Percentiles rank a stretch among this genome's conserved stretches.
Conservation (phyloP, 1,140 invertebrate genomes). For the Pentalonia nigronervosa region DNA sequence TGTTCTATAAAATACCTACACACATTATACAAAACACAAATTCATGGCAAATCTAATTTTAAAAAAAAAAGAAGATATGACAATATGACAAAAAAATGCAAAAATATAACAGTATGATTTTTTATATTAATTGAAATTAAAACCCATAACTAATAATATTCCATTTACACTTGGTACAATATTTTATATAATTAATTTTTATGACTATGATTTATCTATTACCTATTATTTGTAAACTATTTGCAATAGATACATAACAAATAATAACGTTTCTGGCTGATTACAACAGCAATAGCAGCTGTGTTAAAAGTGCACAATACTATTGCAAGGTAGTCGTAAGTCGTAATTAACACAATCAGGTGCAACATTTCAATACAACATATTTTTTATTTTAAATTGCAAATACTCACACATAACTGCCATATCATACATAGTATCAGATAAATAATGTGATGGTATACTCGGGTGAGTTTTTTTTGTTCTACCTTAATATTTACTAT, state of each 20-base stretch:
- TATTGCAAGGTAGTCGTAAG: not conserved
- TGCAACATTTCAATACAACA: not conserved
- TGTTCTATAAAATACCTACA: too few species aligned
- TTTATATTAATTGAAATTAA: not conserved
- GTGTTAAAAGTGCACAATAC: not conserved
- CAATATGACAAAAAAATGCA: not conserved
- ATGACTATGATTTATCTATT: not conserved
- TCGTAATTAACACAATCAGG: not conserved
- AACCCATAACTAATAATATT: not conserved
- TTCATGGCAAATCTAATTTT: not conserved
- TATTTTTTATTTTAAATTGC: not conserved
- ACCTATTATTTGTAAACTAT: not conserved
- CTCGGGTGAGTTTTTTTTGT: not conserved
- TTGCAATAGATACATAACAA: not conserved
- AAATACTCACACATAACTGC: not conserved
- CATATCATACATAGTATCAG: not conserved
- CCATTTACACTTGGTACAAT: not conserved
- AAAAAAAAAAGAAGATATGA: not conserved
- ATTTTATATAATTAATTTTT: too few species aligned
- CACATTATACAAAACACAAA: too few species aligned
- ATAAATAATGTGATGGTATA: not conserved
- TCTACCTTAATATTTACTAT: not conserved
- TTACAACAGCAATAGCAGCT: not conserved
- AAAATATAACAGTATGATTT: not conserved
- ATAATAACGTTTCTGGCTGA: not conserved